Conservation (phyloP, 2,797 vertebrate species). For the Uromys caudimaculatus region DNA sequence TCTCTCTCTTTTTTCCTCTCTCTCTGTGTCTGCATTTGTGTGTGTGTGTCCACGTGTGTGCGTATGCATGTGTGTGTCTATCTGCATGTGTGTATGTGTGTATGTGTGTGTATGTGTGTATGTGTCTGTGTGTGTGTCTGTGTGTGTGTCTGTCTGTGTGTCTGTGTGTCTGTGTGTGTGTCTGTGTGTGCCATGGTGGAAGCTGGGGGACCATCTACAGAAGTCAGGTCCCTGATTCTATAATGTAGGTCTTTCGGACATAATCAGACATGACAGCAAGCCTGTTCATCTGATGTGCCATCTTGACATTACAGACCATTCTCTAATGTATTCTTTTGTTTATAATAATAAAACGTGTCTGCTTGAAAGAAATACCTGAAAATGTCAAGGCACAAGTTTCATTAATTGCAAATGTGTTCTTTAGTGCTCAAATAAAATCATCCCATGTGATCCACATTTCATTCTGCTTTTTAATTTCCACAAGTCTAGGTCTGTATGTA, state of each 20-base stretch:
- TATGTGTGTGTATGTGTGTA: not conserved
- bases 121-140: too few species aligned
- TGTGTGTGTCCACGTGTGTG: too few species aligned
- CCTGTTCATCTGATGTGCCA: not conserved
- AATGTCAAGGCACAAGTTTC: not conserved
- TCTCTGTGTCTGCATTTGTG: too few species aligned
- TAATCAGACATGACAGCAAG: not conserved
- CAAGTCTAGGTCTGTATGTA: not conserved
- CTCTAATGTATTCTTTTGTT: not conserved
- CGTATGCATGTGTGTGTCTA: not conserved
- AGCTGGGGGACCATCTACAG: not conserved
- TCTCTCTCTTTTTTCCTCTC: not conserved
- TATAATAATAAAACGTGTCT: not conserved
- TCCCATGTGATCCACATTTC: not conserved
- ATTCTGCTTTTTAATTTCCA: conserved; percentile 9
- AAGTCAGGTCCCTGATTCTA: not conserved
- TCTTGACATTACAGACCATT: not conserved
- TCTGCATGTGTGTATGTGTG: not conserved
- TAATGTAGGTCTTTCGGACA: not conserved
- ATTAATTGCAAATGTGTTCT: not conserved
- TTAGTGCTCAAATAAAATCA: not conserved
- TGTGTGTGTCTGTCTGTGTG: not conserved
- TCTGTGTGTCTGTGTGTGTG: not conserved
- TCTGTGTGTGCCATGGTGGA: too few species aligned
- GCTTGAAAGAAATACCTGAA: not conserved